phyloP scores from a whole-genome alignment of 2,797 vertebrate genomes.

The Otolemur crassicaudatus region DNA sequence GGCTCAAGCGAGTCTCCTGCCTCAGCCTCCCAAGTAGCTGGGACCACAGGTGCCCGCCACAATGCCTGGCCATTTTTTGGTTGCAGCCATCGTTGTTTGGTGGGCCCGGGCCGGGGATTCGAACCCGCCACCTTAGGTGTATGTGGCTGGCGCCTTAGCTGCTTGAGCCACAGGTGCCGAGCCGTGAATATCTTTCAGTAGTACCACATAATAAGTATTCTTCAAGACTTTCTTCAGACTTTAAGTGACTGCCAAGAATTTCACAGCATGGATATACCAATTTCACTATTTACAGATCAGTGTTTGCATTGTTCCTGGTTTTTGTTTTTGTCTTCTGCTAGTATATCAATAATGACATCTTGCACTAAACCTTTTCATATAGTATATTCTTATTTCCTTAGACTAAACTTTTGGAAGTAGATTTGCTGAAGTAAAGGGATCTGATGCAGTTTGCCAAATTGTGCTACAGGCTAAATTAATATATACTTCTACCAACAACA shows the following conservation, averaged over 20 bases:
- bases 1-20: too few relatives aligned
- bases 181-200: neutral
- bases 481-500: neutral
- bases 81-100: too few relatives aligned
- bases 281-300: neutral
- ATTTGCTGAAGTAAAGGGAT: neutral
- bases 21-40: too few relatives aligned
- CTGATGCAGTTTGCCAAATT: neutral
- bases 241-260: neutral
- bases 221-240: constrained; percentile 29
- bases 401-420: neutral
- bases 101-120: too few relatives aligned
- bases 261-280: neutral
- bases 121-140: too few relatives aligned
- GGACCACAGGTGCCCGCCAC: too few relatives aligned
- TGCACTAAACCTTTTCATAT: neutral
- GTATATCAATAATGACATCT: neutral
- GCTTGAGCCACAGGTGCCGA: too few relatives aligned
- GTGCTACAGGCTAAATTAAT: neutral
- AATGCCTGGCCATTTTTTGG: too few relatives aligned
- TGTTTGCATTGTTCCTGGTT: neutral
- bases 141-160: too few relatives aligned
- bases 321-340: neutral
- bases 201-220: neutral
- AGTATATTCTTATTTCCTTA: constrained; percentile 9